A percentile compares a stretch with the other conserved stretches of the same genome.
Evolutionary conservation across 2,113 vertebrate genomes (phyloP).

Genomic region (Silurus asotus): DNA sequence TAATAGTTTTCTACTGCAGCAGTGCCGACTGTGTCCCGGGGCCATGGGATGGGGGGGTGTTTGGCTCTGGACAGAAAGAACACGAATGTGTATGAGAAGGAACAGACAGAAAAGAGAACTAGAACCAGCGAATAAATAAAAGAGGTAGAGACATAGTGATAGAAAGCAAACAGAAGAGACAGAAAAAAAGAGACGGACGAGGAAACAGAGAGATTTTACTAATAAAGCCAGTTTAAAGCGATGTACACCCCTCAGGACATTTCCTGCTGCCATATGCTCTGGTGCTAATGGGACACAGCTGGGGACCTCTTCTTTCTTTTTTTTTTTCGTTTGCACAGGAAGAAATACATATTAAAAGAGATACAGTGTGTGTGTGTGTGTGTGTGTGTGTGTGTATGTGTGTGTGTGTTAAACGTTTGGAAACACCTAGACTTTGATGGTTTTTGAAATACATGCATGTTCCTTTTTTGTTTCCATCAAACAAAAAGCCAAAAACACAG

Average conservation of each 20-base stretch:
- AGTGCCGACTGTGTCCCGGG: constrained; percentile 88
- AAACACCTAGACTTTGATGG: no score
- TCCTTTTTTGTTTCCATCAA: no score
- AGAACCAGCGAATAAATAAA: constrained; percentile 20
- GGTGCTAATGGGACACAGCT: constrained; percentile 96
- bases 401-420: no score
- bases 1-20: constrained; percentile 83
- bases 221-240: constrained; percentile 90
- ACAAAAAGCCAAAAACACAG: no score
- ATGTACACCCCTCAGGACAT: constrained; percentile 72
- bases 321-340: constrained; percentile 42
- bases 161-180: constrained; percentile 5
- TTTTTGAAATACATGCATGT: no score
- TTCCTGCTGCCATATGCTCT: constrained; percentile 86
- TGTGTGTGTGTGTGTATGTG: constrained; percentile 7
- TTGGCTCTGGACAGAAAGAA: constrained; percentile 60
- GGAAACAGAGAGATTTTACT: constrained; percentile 82
- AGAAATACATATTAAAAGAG: background rate
- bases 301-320: constrained; percentile 81
- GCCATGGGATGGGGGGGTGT: constrained; percentile 62
- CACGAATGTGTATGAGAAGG: constrained; percentile 73
- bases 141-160: constrained; percentile 11
- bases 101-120: constrained; percentile 66
- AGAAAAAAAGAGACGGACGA: constrained; percentile 48
- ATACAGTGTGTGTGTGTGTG: constrained; percentile 36